phyloP scores from a whole-genome alignment of 2,797 vertebrate genomes.

The Gephyroberyx darwinii region DNA sequence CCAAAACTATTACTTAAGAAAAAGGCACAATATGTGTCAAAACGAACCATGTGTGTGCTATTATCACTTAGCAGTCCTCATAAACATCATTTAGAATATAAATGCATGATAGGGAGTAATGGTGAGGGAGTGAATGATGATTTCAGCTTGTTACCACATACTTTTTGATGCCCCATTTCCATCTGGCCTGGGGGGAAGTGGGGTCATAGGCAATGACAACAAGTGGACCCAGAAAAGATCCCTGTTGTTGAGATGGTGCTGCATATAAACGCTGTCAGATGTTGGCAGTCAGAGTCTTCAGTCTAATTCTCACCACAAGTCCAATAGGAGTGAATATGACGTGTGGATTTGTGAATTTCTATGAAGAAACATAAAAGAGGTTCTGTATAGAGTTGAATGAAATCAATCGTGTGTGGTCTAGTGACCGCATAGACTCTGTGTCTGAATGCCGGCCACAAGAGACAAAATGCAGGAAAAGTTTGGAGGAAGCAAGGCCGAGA shows the following conservation, averaged over 20 bases:
- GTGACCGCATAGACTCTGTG: conserved; percentile 19
- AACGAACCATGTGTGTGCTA: conserved; percentile 33
- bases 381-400: conserved; percentile 18
- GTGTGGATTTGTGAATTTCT: conserved; percentile 26
- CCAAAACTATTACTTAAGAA: conserved; percentile 1
- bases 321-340: conserved; percentile 25
- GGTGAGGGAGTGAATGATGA: conserved; percentile 27
- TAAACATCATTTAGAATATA: conserved; percentile 37
- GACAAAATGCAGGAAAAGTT: not conserved
- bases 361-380: conserved; percentile 33
- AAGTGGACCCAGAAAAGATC: conserved; percentile 9
- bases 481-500: not conserved
- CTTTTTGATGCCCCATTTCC: conserved; percentile 30
- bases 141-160: conserved; percentile 38
- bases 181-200: conserved; percentile 16
- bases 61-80: conserved; percentile 29
- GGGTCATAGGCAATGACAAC: conserved; percentile 18
- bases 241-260: conserved; percentile 12
- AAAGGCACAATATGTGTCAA: conserved; percentile 19
- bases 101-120: conserved; percentile 36
- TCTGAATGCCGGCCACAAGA: conserved; percentile 29
- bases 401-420: conserved; percentile 27
- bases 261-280: conserved; percentile 45
- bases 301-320: conserved; percentile 26
- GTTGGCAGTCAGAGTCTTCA: conserved; percentile 25